Conservation (phyloP, 2,888 invertebrate genomes). For the Ichneumon xanthorius region DNA sequence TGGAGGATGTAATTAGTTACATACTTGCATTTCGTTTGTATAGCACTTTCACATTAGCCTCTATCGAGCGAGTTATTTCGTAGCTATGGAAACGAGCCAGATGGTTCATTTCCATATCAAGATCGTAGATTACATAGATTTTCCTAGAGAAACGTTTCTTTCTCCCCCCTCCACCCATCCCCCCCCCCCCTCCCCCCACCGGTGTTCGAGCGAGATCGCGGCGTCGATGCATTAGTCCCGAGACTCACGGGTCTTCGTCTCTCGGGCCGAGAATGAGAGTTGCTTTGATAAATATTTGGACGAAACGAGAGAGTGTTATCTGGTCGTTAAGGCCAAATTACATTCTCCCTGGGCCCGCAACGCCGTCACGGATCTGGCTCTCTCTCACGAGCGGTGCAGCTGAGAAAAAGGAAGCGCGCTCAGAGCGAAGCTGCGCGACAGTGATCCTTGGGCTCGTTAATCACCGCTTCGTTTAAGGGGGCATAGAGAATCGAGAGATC, state of each 20-base stretch:
- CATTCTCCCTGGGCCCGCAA: conserved; percentile 58
- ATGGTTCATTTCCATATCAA: conserved; percentile 50
- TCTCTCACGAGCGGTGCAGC: conserved; percentile 1
- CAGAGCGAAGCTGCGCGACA: conserved; percentile 58
- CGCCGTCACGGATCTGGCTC: conserved; percentile 4
- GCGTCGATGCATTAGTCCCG: conserved; percentile 66
- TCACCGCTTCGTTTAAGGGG: conserved; percentile 61
- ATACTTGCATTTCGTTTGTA: conserved; percentile 42
- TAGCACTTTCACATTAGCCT: conserved; percentile 32
- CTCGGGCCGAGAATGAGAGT: conserved; percentile 25
- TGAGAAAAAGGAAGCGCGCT: conserved; percentile 63
- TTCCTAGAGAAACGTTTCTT: conserved; percentile 26
- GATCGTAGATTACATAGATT: conserved; percentile 65
- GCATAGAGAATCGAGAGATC: conserved; percentile 52
- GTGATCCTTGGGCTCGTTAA: conserved; percentile 66
- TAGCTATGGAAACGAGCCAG: conserved; percentile 55
- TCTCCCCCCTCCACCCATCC: too few species aligned
- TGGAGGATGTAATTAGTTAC: conserved; percentile 23
- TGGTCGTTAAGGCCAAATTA: conserved; percentile 66
- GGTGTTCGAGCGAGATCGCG: conserved; percentile 11
- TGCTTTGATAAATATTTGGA: conserved; percentile 68
- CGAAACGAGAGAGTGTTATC: conserved; percentile 68
- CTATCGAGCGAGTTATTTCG: conserved; percentile 30
- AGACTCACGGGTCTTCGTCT: conserved; percentile 38
- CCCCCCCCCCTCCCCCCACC: background rate